Percentiles rank a stretch among this genome's conserved stretches.
Evolutionary conservation across 2,888 invertebrate genomes (phyloP).

Genomic region (Camponotus fellah): DNA sequence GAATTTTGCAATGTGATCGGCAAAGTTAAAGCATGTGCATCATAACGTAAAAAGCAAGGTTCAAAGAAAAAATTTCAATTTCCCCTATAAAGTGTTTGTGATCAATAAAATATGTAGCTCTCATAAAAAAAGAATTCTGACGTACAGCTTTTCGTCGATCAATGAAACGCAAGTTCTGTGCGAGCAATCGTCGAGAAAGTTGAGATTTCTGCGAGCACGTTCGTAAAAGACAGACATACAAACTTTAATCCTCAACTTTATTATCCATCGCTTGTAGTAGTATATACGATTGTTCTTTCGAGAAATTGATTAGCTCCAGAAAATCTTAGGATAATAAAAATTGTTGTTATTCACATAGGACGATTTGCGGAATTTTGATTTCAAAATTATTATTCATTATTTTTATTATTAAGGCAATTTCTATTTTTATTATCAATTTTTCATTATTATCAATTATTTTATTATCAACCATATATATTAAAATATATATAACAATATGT

Average conservation of each 20-base stretch:
- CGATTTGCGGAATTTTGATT: not conserved
- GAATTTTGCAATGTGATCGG: not conserved
- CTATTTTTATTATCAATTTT: no score
- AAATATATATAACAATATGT: not conserved
- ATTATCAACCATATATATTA: not conserved
- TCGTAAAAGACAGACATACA: not conserved
- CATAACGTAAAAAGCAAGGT: not conserved
- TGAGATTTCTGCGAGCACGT: constrained; percentile 5
- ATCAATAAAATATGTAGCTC: constrained; percentile 23
- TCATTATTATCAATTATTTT: no score
- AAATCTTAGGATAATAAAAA: not conserved
- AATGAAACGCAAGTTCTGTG: not conserved
- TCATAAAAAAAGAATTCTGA: constrained; percentile 21
- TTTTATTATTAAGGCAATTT: not conserved
- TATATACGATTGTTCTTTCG: not conserved
- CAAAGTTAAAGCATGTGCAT: not conserved
- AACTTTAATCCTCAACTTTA: constrained; percentile 13
- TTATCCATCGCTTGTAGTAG: not conserved
- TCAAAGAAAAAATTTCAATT: constrained; percentile 30
- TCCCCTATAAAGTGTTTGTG: not conserved
- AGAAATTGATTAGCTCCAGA: not conserved
- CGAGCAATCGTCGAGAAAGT: not conserved
- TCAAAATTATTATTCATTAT: not conserved
- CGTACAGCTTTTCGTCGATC: not conserved
- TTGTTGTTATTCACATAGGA: not conserved